phyloP scores from a whole-genome alignment of 2,113 vertebrate genomes.

The Cinclus cinclus region DNA sequence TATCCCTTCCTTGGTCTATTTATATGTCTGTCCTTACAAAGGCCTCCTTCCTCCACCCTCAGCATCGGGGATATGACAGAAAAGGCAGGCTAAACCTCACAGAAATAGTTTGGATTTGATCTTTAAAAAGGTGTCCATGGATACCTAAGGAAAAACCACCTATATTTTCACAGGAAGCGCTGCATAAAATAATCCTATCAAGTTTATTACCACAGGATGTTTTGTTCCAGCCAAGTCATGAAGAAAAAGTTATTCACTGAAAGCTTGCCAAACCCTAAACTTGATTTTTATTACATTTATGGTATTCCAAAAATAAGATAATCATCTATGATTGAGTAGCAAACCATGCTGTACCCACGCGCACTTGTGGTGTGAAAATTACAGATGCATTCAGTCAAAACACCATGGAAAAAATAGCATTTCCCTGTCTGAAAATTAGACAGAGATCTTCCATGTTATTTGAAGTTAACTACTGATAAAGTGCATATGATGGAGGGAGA shows the following conservation, averaged over 20 bases:
- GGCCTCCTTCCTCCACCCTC: neutral
- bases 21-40: neutral
- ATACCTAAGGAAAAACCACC: neutral
- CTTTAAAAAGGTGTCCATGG: neutral
- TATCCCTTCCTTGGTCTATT: neutral
- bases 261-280: constrained; percentile 35
- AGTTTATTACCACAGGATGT: neutral
- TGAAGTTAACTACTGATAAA: constrained; percentile 49
- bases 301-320: constrained; percentile 73
- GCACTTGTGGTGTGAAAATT: constrained; percentile 74
- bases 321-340: constrained; percentile 65
- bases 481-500: neutral
- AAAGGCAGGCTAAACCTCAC: neutral
- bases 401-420: constrained; percentile 55
- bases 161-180: neutral
- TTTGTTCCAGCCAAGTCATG: constrained; percentile 36
- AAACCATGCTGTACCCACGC: constrained; percentile 68
- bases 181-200: neutral
- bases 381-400: constrained; percentile 69
- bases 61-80: neutral
- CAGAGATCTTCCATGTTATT: constrained; percentile 12
- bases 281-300: constrained; percentile 67
- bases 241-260: constrained; percentile 45
- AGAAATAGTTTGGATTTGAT: neutral
- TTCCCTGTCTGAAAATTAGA: constrained; percentile 61